A percentile compares a stretch with the other conserved stretches of the same genome.
Evolutionary conservation across 2,113 vertebrate species (phyloP).

Genomic region (Ophiodon elongatus): DNA sequence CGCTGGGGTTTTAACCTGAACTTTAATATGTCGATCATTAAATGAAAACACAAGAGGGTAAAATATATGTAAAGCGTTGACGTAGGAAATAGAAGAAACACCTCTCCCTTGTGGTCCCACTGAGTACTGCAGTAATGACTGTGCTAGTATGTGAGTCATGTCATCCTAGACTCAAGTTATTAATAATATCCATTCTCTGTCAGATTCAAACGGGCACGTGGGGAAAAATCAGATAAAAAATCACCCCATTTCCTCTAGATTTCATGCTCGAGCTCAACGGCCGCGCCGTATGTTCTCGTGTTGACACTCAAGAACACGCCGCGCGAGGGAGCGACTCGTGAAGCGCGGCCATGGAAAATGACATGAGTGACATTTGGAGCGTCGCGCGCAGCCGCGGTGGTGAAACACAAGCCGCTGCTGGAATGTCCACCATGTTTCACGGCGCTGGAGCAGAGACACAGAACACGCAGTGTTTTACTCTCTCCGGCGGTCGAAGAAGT

Average conservation of each 20-base stretch:
- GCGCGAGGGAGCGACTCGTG: conserved; percentile 34
- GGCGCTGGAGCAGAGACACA: conserved; percentile 15
- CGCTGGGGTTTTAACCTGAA: neutral
- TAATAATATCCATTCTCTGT: neutral
- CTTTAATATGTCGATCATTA: neutral
- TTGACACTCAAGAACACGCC: neutral
- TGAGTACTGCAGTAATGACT: conserved; percentile 54
- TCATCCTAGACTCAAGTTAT: neutral
- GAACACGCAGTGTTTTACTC: neutral
- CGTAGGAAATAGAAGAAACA: conserved; percentile 48
- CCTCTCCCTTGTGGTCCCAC: conserved; percentile 61
- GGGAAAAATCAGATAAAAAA: neutral
- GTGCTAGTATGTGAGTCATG: neutral
- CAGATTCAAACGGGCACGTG: neutral
- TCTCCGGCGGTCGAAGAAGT: neutral
- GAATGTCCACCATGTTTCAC: conserved; percentile 41
- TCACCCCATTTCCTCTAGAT: neutral
- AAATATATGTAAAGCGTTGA: neutral
- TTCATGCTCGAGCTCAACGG: neutral
- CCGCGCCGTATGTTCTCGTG: neutral
- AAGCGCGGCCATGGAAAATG: conserved; percentile 34
- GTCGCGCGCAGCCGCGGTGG: conserved; percentile 36
- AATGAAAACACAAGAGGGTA: neutral
- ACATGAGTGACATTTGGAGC: conserved; percentile 49
- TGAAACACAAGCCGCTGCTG: conserved; percentile 63